Evolutionary conservation across 1,140 invertebrate genomes (phyloP).

Genomic region (Lepidotrigona ventralis): DNA sequence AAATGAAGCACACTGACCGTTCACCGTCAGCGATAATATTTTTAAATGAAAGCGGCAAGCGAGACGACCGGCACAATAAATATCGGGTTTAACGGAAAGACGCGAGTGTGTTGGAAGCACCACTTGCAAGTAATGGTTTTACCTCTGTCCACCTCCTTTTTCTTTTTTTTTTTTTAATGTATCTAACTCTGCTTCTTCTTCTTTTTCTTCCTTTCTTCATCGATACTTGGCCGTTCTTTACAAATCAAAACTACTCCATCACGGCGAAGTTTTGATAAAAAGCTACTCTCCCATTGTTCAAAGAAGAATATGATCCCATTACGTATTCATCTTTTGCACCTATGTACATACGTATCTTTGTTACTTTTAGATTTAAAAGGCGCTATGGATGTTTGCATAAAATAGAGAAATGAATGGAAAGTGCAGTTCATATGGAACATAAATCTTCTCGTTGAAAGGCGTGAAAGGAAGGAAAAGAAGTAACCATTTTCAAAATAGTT

Average conservation of each 20-base stretch:
- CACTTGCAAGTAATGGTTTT: constrained; percentile 73
- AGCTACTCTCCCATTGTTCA: not conserved
- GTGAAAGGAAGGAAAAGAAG: too few species aligned
- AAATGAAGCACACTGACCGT: constrained; percentile 52
- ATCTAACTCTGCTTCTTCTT: not conserved
- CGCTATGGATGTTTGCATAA: not conserved
- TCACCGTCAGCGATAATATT: constrained; percentile 71
- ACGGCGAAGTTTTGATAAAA: constrained; percentile 12
- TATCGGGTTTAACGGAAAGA: constrained; percentile 69
- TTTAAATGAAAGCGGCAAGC: constrained; percentile 67
- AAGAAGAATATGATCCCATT: not conserved
- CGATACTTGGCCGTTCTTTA: not conserved
- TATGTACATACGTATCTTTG: not conserved
- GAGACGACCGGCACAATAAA: constrained; percentile 65
- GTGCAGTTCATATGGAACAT: not conserved
- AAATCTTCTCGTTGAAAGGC: too few species aligned
- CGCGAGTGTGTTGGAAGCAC: constrained; percentile 63
- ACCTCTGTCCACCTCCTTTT: constrained; percentile 28
- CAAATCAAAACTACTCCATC: constrained; percentile 2
- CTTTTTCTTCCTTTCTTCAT: not conserved
- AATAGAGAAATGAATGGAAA: not conserved
- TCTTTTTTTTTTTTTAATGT: not conserved
- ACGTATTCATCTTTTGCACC: not conserved
- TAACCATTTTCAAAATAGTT: too few species aligned
- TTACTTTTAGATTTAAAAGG: not conserved